Percentiles rank a stretch among this genome's conserved stretches.
These are phyloP conservation scores for Zenarchopterus dispar DNA, from an alignment of 2,797 vertebrate species.

Conservation along the genomic window DNA sequence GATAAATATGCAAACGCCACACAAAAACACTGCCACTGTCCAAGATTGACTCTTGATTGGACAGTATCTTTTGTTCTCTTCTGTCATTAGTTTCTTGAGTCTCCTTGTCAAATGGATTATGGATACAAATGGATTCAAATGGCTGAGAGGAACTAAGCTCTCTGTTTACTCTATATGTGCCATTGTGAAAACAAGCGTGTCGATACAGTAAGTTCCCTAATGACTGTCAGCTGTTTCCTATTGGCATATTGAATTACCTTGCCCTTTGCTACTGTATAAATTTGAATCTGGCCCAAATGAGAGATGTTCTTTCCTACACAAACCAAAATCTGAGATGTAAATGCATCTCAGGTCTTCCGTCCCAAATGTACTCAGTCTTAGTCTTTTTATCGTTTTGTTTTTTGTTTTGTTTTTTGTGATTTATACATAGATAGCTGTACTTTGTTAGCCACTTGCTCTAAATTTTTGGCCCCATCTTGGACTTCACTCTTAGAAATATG, in stretches of 20 bases:
- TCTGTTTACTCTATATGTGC: conserved; percentile 33
- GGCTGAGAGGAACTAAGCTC: conserved; percentile 3
- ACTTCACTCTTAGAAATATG: too few species aligned
- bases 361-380: neutral
- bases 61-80: too few species aligned
- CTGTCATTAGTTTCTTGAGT: too few species aligned
- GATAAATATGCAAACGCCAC: too few species aligned
- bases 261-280: conserved; percentile 35
- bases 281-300: conserved; percentile 27
- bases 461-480: too few species aligned
- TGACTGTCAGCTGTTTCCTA: conserved; percentile 55
- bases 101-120: too few species aligned
- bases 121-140: conserved; percentile 5
- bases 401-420: neutral
- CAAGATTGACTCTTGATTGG: too few species aligned
- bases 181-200: conserved; percentile 42
- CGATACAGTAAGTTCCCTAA: conserved; percentile 33
- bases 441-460: too few species aligned
- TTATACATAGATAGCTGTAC: neutral
- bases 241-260: conserved; percentile 54
- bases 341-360: conserved; percentile 1
- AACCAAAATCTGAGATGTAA: conserved; percentile 3
- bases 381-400: conserved; percentile 2
- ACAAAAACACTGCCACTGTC: too few species aligned
- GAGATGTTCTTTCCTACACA: neutral